These are phyloP conservation scores for Galaxias olidus DNA, from an alignment of 2,797 vertebrate genomes.

Conservation along the genomic window DNA sequence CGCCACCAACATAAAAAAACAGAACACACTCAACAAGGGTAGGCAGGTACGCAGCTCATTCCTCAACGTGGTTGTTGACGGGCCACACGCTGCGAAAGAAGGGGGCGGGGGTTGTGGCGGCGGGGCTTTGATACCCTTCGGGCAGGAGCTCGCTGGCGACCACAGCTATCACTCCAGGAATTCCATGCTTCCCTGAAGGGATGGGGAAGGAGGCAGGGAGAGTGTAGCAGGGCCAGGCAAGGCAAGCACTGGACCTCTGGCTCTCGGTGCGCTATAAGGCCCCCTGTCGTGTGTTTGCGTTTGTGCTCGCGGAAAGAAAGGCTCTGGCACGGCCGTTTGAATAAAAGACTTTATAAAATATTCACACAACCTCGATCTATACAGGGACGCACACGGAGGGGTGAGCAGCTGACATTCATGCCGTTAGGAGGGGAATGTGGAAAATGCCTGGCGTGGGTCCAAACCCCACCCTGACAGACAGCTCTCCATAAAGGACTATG, in stretches of 20 bases:
- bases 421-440: constrained; percentile 57
- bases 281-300: constrained; percentile 2
- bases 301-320: constrained; percentile 1
- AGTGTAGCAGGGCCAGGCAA: constrained; percentile 4
- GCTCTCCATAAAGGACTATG: constrained; percentile 61
- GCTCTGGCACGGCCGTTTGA: constrained; percentile 34
- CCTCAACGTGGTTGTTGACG: neutral
- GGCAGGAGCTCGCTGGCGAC: too few relatives aligned
- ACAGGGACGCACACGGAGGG: constrained; percentile 17
- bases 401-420: constrained; percentile 40
- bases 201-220: constrained; percentile 7
- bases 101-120: too few relatives aligned
- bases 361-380: constrained; percentile 34
- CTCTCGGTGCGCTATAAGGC: constrained; percentile 11
- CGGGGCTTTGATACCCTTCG: too few relatives aligned
- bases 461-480: constrained; percentile 58
- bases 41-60: neutral
- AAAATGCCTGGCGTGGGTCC: constrained; percentile 61
- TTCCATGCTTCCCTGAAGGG: constrained; percentile 11
- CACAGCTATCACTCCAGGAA: constrained; percentile 29
- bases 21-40: neutral
- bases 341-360: constrained; percentile 45
- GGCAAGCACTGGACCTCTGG: constrained; percentile 10
- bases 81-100: too few relatives aligned
- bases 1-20: constrained; percentile 35